Conservation (phyloP, 2,888 invertebrate genomes). For the Sturmia bella region DNA sequence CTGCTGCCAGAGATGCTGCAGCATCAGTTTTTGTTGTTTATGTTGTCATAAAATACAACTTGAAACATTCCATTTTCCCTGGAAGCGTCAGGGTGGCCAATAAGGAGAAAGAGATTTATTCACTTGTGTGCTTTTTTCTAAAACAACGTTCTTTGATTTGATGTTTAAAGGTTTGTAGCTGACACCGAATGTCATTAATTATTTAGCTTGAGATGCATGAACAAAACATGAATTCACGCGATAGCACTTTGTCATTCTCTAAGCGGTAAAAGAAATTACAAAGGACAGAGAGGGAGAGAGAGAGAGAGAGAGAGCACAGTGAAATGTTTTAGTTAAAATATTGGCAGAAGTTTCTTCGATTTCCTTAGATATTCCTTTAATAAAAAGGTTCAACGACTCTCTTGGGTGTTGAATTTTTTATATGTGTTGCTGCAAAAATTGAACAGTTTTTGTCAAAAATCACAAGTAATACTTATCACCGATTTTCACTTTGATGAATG, state of each 20-base stretch:
- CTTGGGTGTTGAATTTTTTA: too few relatives aligned
- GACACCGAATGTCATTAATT: slow-evolving; percentile 80
- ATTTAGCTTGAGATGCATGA: slow-evolving; percentile 59
- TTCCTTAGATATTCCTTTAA: too few relatives aligned
- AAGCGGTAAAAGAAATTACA: background rate
- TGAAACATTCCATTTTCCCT: slow-evolving; percentile 8
- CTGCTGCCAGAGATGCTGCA: slow-evolving; percentile 8
- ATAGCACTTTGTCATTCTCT: slow-evolving; percentile 60
- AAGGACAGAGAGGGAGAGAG: background rate
- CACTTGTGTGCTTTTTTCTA: slow-evolving; percentile 63
- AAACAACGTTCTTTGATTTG: slow-evolving; percentile 74
- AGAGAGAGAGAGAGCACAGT: background rate
- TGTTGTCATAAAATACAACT: slow-evolving; percentile 45
- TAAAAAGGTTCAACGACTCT: too few relatives aligned
- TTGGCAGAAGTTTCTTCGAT: background rate
- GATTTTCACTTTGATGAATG: too few relatives aligned
- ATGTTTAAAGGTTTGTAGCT: slow-evolving; percentile 78
- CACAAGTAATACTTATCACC: too few relatives aligned
- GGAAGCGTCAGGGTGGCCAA: slow-evolving; percentile 22
- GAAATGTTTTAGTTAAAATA: too few relatives aligned
- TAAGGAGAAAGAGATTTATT: slow-evolving; percentile 20
- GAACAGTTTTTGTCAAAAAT: too few relatives aligned
- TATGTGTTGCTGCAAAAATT: too few relatives aligned
- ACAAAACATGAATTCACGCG: slow-evolving; percentile 37
- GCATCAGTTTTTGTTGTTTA: slow-evolving; percentile 49